Conservation (phyloP, 1,140 invertebrate species). For the Bombus superbus region DNA sequence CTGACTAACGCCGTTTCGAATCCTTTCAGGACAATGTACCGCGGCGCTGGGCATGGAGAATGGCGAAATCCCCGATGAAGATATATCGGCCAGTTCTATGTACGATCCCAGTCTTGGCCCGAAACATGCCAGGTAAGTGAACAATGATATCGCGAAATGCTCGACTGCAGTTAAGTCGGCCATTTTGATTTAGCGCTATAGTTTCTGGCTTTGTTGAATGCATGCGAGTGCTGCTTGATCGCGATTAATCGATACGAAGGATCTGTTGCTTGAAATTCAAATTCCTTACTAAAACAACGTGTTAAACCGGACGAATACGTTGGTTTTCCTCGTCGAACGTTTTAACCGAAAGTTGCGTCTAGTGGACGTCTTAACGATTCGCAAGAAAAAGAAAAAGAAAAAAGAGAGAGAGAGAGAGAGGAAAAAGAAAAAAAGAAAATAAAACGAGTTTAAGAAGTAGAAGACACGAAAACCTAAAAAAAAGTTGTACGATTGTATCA, state of each 20-base stretch:
- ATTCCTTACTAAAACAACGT: not conserved
- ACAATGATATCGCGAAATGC: conserved; percentile 70
- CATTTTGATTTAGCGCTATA: conserved; percentile 33
- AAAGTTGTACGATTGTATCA: not conserved
- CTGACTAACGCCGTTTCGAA: conserved; percentile 50
- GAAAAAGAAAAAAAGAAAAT: too few species aligned
- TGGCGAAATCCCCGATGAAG: conserved; percentile 84
- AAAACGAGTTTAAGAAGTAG: not conserved
- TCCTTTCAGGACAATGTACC: conserved; percentile 83
- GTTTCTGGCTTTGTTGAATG: conserved; percentile 17
- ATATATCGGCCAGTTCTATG: conserved; percentile 85
- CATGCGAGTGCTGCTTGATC: not conserved
- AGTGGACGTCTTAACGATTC: not conserved
- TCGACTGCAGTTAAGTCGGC: conserved; percentile 26
- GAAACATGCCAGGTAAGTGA: conserved; percentile 85
- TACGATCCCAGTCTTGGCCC: conserved; percentile 85
- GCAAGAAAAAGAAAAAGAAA: not conserved
- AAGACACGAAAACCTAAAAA: not conserved
- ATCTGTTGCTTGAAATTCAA: not conserved
- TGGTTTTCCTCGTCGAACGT: not conserved
- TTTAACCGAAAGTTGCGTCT: not conserved
- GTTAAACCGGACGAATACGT: not conserved
- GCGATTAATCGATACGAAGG: conserved; percentile 7
- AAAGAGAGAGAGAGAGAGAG: too few species aligned
- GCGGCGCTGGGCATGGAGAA: conserved; percentile 85